These are phyloP conservation scores for Microctonus brassicae DNA, from an alignment of 2,888 invertebrate species.

Conservation along the genomic window DNA sequence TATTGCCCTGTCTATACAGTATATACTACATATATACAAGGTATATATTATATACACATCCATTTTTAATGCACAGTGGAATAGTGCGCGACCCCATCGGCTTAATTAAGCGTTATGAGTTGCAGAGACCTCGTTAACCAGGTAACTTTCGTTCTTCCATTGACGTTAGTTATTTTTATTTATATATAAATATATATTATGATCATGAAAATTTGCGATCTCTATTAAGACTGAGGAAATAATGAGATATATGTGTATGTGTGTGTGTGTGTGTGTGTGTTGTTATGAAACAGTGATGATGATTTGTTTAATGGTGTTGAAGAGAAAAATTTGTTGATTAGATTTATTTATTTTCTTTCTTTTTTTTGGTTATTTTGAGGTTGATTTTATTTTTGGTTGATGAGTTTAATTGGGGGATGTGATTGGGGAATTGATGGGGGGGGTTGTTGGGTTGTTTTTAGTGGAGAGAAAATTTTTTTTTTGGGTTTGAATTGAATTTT, in stretches of 20 bases:
- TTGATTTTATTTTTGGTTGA: too few relatives aligned
- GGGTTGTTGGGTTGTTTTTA: too few relatives aligned
- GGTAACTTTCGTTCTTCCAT: conserved; percentile 34
- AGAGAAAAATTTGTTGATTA: too few relatives aligned
- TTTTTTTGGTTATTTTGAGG: too few relatives aligned
- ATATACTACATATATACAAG: neutral
- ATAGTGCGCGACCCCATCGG: conserved; percentile 45
- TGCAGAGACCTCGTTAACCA: conserved; percentile 66
- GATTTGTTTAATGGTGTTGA: too few relatives aligned
- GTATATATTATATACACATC: too few relatives aligned
- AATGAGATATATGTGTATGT: conserved; percentile 1
- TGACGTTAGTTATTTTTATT: conserved; percentile 8
- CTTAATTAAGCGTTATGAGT: conserved; percentile 70
- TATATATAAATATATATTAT: neutral
- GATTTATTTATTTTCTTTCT: too few relatives aligned
- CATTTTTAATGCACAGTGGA: conserved; percentile 23
- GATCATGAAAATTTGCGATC: conserved; percentile 39
- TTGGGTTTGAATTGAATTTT: too few relatives aligned
- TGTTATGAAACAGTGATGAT: neutral
- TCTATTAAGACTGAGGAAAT: conserved; percentile 29
- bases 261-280: neutral
- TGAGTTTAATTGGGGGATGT: too few relatives aligned
- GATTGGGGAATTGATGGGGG: too few relatives aligned
- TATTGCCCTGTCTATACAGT: neutral
- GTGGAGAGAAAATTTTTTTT: too few relatives aligned